Base-by-base conservation (phyloP, 2,113 vertebrate species). In the Poeciliopsis retropinna region DNA sequence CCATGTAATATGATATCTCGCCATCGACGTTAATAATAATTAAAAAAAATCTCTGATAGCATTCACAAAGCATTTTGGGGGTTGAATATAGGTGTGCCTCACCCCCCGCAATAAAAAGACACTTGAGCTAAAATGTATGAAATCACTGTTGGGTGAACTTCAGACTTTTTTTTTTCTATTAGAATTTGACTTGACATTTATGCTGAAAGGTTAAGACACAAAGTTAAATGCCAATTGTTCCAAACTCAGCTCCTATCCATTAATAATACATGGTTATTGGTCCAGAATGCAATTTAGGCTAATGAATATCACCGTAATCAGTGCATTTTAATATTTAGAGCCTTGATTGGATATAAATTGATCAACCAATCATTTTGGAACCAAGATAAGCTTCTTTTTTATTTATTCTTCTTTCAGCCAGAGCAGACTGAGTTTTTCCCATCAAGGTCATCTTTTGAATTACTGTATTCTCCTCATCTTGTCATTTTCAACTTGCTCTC, bases 191-290 rank as follows among this genome's bases (percentile, higher is more conserved):
- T 81, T 90, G 83, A 86, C 80, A 91, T 93, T 91, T 85, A 79
- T 81, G 61, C 77, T 77, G 80, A 89, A 91, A 89, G 86, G 85
- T 89, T 90, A 90, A 81, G 73, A 81, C 75, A 76, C 73, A 86
- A 85, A 83, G 74, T 83, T 81, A 88, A 91, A 89, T 84, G 87
- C 85, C 89, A 90, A 62, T 89, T 91, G 81, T 84, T 85, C 74
- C 66, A 84, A 90, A 85, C 80, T 68, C 66, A n/a, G 76, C 76
- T 80, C 78, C 63, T 61, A 65, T 72, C 68, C 64, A 80, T 91
- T 86, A 88, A 88, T 90, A 87, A 90, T 75, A 86, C 84, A 88
- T 87, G 85, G 62, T 84, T 82, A 87, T 89, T 81, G 77, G 81
- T 87, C 76, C 8, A 22, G 54, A 81, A 75, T 85, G 80, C 76